phyloP scores from a whole-genome alignment of 2,888 invertebrate genomes.

The Cartodere bifasciata region DNA sequence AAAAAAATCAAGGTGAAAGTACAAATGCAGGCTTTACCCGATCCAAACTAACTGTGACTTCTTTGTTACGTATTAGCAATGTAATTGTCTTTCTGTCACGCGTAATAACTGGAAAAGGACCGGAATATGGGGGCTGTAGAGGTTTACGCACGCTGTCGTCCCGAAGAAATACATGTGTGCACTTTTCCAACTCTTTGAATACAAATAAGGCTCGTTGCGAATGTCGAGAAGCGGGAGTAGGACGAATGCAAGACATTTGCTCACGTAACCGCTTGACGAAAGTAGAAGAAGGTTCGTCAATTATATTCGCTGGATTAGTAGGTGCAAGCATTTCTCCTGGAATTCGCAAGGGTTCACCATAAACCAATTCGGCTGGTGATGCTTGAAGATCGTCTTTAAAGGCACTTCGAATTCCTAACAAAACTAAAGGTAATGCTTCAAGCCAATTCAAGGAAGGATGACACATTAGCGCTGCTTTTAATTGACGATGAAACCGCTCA shows the following conservation, averaged over 20 bases:
- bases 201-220: conserved; percentile 23
- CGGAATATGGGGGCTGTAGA: conserved; percentile 19
- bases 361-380: neutral
- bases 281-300: neutral
- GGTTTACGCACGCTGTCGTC: conserved; percentile 15
- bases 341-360: neutral
- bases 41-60: conserved; percentile 14
- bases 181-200: conserved; percentile 30
- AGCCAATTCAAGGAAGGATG: conserved; percentile 14
- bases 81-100: conserved; percentile 12
- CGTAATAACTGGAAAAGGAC: conserved; percentile 16
- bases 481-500: conserved; percentile 14
- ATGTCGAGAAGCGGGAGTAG: conserved; percentile 5
- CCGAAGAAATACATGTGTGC: conserved; percentile 29
- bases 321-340: neutral
- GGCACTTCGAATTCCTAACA: conserved; percentile 17
- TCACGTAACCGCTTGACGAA: conserved; percentile 5
- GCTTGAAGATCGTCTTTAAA: conserved; percentile 3
- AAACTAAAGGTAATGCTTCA: conserved; percentile 15
- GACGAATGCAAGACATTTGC: conserved; percentile 8
- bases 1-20: no score
- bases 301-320: neutral
- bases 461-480: conserved; percentile 15
- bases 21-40: conserved; percentile 18
- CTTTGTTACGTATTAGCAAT: conserved; percentile 13